phyloP scores from a whole-genome alignment of 1,140 invertebrate genomes.

The Papilio aristodemus region DNA sequence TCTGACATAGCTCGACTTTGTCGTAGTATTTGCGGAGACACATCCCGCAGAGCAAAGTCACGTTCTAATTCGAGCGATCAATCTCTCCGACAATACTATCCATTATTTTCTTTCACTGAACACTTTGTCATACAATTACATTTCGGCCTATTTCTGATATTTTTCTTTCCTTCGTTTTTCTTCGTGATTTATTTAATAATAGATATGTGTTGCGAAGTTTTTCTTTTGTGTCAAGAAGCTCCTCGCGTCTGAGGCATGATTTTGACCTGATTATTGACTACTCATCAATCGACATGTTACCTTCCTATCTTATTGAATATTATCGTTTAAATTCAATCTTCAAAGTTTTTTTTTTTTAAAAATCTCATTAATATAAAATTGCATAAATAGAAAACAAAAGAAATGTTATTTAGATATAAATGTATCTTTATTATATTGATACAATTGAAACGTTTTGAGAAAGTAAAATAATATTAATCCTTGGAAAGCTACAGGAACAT shows the following conservation, averaged over 20 bases:
- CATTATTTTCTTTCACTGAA: constrained; percentile 16
- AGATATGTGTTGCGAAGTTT: neutral
- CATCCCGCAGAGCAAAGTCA: neutral
- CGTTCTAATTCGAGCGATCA: constrained; percentile 13
- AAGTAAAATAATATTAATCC: neutral
- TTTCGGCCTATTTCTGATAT: constrained; percentile 16
- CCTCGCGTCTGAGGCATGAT: too few species aligned
- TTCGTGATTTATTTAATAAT: neutral
- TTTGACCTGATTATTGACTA: too few species aligned
- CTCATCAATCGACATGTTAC: too few species aligned
- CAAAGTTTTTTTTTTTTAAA: too few species aligned
- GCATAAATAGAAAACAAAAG: too few species aligned
- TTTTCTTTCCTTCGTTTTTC: neutral
- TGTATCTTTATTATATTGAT: neutral
- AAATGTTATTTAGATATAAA: too few species aligned
- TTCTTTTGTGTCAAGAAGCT: too few species aligned
- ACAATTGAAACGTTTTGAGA: neutral
- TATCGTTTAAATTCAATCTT: too few species aligned
- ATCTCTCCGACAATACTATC: constrained; percentile 9
- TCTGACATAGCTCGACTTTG: neutral
- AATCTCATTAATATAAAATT: too few species aligned
- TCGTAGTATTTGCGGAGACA: neutral
- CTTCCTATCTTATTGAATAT: too few species aligned
- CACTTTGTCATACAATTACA: constrained; percentile 9
- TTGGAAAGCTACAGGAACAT: neutral